These are phyloP conservation scores for Trichogramma dendrolimi DNA, from an alignment of 2,888 invertebrate species.

Conservation along the genomic window DNA sequence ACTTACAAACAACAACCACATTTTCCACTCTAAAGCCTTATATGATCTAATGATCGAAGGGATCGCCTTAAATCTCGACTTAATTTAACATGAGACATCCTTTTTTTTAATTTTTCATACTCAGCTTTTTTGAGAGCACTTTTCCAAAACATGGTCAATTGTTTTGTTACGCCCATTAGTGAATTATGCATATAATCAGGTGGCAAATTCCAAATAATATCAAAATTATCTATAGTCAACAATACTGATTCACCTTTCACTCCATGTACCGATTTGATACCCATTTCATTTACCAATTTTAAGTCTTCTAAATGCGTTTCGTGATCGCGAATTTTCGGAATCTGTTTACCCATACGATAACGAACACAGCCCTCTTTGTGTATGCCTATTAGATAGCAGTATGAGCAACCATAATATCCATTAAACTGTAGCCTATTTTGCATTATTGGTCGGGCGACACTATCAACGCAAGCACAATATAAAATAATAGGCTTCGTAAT, in stretches of 20 bases:
- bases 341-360: background rate
- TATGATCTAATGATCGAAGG: background rate
- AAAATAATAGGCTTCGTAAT: background rate
- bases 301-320: constrained; percentile 5
- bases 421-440: constrained; percentile 22
- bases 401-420: constrained; percentile 24
- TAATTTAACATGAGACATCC: constrained; percentile 1
- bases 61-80: background rate
- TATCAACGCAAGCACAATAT: background rate
- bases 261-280: background rate
- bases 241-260: constrained; percentile 26
- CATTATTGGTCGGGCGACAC: constrained; percentile 13
- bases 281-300: background rate
- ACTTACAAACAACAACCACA: constrained; percentile 6
- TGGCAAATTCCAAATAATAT: too few relatives aligned
- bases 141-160: constrained; percentile 22
- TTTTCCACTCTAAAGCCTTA: constrained; percentile 17
- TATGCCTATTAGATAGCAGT: constrained; percentile 25
- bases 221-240: constrained; percentile 20
- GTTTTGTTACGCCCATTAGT: constrained; percentile 25
- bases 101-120: background rate
- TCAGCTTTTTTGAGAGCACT: background rate
- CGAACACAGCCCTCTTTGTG: constrained; percentile 6
- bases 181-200: constrained; percentile 26
- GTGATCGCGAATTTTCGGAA: constrained; percentile 4